Conservation (phyloP, 2,888 invertebrate genomes). For the Brachynemurus nebulosus region DNA sequence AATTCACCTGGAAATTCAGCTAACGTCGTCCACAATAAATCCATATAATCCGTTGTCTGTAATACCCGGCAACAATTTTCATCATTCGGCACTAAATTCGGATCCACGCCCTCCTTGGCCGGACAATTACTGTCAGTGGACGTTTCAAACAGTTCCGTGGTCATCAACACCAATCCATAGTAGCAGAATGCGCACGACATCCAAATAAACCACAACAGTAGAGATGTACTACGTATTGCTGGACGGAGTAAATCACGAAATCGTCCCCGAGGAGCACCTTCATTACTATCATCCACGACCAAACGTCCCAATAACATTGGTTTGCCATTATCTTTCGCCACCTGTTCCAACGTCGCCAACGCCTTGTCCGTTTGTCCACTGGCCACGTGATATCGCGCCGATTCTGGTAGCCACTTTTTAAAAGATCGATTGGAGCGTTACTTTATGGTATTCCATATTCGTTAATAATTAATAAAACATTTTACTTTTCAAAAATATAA, state of each 20-base stretch:
- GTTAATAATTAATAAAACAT: too few species aligned
- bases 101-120: conserved; percentile 20
- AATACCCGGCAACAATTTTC: conserved; percentile 52
- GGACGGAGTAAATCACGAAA: conserved; percentile 61
- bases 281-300: conserved; percentile 56
- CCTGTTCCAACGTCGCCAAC: conserved; percentile 62
- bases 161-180: conserved; percentile 88
- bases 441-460: too few species aligned
- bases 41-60: conserved; percentile 79
- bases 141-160: conserved; percentile 79
- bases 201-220: conserved; percentile 90
- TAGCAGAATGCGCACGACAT: conserved; percentile 90
- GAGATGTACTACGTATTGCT: conserved; percentile 67
- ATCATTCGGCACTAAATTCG: conserved; percentile 27
- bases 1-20: conserved; percentile 83
- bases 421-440: background rate
- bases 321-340: conserved; percentile 78
- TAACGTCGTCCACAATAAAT: conserved; percentile 83
- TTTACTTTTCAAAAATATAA: too few species aligned
- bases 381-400: conserved; percentile 77
- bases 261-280: conserved; percentile 47
- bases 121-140: conserved; percentile 31
- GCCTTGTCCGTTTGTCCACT: conserved; percentile 80
- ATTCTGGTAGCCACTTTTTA: conserved; percentile 82
- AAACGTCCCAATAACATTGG: conserved; percentile 76